Percentiles rank a stretch among this genome's conserved stretches.
These are phyloP conservation scores for Panzeria rudis DNA, from an alignment of 2,888 invertebrate species.

Conservation along the genomic window DNA sequence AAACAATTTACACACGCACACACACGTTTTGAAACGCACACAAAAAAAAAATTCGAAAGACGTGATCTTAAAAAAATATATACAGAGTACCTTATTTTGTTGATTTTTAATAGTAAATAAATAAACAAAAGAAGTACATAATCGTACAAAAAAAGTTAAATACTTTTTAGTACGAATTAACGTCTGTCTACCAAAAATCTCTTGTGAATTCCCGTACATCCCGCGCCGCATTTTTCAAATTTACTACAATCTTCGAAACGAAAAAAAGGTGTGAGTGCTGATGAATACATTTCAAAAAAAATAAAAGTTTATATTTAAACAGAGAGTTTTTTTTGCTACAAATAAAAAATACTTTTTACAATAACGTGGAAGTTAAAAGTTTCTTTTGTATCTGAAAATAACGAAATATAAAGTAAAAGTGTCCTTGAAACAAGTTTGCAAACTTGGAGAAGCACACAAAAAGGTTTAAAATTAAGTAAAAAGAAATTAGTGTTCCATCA, in stretches of 20 bases:
- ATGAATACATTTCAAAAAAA: slow-evolving; percentile 33
- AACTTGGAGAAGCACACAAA: slow-evolving; percentile 8
- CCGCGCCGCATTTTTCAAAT: slow-evolving; percentile 32
- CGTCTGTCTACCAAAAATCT: slow-evolving; percentile 45
- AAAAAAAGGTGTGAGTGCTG: slow-evolving; percentile 40
- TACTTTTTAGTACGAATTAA: slow-evolving; percentile 40
- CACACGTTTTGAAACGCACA: slow-evolving; percentile 1
- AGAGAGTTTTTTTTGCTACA: slow-evolving; percentile 28
- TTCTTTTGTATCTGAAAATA: slow-evolving; percentile 6
- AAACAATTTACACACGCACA: slow-evolving; percentile 7
- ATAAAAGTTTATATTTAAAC: slow-evolving; percentile 34
- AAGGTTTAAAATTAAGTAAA: slow-evolving; percentile 13
- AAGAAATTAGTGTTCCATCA: not conserved
- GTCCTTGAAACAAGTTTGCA: slow-evolving; percentile 63
- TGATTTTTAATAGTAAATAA: slow-evolving; percentile 27
- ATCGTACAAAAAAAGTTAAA: slow-evolving; percentile 4
- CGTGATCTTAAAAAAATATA: slow-evolving; percentile 48
- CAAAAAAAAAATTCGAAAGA: slow-evolving; percentile 39
- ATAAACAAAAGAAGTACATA: slow-evolving; percentile 9
- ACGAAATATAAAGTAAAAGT: slow-evolving; percentile 63
- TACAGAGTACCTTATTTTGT: slow-evolving; percentile 5
- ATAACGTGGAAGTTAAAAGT: slow-evolving; percentile 17
- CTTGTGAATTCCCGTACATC: slow-evolving; percentile 15
- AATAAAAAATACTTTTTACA: slow-evolving; percentile 1
- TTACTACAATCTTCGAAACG: slow-evolving; percentile 23